Evolutionary conservation across 2,888 invertebrate genomes (phyloP), one percentile per base, ranked within the genome.

Genomic region (Kryphioiulus occultus): DNA sequence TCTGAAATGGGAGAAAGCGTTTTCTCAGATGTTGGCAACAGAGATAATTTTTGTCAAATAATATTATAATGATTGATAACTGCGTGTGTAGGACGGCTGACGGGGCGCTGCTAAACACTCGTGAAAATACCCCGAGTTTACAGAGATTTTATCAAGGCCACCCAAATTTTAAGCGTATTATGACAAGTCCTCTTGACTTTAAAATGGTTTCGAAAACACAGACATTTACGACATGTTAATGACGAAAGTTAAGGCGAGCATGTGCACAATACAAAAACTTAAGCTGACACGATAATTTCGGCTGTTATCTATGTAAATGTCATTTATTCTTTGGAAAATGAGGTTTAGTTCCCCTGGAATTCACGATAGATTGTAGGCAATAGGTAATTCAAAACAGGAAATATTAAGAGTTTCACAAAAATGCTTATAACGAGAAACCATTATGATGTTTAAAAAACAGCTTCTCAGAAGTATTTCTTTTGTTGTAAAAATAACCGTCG

Each of bases 131-230:
- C 30, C 5, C 78, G 30, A 17, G 78, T 78, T 78, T 78, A 30
- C 30, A 78, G 78, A 78, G 78, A 78, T 78, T 78, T 78, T 78
- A 78, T 78, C 78, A 78, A 78, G 78, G 78, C 78, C 78, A 78
- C 78, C 78, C 78, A 78, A 78, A 78, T 78, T 78, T 78, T 30
- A 30, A 78, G 7, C 26, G 30, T 78, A 78, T 78, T 78, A 32
- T 78, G 78, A 78, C 78, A 78, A 26, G 30, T 30, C 30, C 78
- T 78, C 78, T 15, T 78, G 30, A 12, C 78, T 17, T 10, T 12
- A 78, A 78, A 26, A 30, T 4, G 30, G 15, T 17, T 26, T 78
- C 10, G 17, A 78, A 78, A 78, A 32, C 78, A 78, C 26, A 3
- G 78, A 78, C 30, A 78, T 78, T 78, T 78, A 78, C 17, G 78